These are phyloP conservation scores for Odontomachus brunneus DNA, from an alignment of 1,140 invertebrate genomes.

Conservation along the genomic window DNA sequence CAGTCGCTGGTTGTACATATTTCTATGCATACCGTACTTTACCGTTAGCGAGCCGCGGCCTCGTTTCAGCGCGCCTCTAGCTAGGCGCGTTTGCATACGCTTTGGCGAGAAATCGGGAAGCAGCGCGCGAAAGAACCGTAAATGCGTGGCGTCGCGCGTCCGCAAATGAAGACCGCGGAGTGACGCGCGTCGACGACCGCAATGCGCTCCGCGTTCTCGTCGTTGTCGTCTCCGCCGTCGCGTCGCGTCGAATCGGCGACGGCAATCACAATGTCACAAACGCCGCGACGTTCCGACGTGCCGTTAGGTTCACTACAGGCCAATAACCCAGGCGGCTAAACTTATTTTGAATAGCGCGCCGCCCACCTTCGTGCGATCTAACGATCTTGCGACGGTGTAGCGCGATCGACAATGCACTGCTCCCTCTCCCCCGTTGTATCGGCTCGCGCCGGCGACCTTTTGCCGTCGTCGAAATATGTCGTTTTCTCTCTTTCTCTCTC, in stretches of 20 bases:
- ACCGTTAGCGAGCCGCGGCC: constrained; percentile 49
- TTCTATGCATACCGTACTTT: constrained; percentile 42
- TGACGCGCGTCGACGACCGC: constrained; percentile 68
- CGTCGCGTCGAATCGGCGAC: constrained; percentile 35
- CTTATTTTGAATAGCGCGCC: constrained; percentile 81
- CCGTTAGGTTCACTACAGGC: constrained; percentile 82
- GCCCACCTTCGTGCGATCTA: constrained; percentile 65
- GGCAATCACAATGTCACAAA: constrained; percentile 80
- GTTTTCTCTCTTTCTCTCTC: neutral
- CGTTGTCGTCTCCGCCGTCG: constrained; percentile 21
- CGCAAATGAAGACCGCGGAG: constrained; percentile 66
- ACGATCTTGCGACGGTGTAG: constrained; percentile 27
- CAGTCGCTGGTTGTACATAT: constrained; percentile 22
- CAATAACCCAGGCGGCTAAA: constrained; percentile 81
- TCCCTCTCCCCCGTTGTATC: neutral
- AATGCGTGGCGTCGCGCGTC: constrained; percentile 30
- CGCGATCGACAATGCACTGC: constrained; percentile 18
- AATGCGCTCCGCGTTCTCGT: constrained; percentile 64
- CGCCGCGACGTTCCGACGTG: constrained; percentile 75
- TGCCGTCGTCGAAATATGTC: constrained; percentile 21
- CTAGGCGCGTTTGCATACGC: neutral
- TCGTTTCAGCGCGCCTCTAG: constrained; percentile 46
- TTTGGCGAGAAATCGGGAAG: constrained; percentile 46
- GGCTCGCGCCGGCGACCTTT: constrained; percentile 28
- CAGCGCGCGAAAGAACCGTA: constrained; percentile 47